These are phyloP conservation scores for Holothuria leucospilota DNA, from an alignment of 53 echinoderm and acorn worm species.

Conservation along the genomic window DNA sequence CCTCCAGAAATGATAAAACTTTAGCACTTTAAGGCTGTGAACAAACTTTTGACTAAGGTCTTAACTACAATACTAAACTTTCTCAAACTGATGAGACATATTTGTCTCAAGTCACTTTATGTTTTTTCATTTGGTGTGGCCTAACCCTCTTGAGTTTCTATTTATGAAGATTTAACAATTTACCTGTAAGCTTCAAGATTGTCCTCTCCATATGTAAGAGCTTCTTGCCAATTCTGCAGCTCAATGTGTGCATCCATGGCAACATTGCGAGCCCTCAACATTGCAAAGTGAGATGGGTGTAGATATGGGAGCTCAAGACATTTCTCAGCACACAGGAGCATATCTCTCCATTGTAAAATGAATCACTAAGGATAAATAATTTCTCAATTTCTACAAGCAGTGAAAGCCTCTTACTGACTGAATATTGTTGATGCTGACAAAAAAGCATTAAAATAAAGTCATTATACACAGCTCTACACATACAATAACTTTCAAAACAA, in stretches of 20 bases:
- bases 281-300: constrained; percentile 60
- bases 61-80: too few species aligned
- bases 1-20: too few species aligned
- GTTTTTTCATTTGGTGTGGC: too few species aligned
- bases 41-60: too few species aligned
- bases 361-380: background rate
- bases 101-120: too few species aligned
- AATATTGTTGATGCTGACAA: too few species aligned
- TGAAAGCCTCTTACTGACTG: background rate
- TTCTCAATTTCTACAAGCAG: background rate
- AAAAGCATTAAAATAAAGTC: too few species aligned
- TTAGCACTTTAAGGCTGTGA: too few species aligned
- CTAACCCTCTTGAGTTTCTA: background rate
- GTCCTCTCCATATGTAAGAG: constrained; percentile 63
- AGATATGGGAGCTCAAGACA: constrained; percentile 27
- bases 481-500: too few species aligned
- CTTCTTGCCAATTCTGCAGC: constrained; percentile 67
- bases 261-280: constrained; percentile 58
- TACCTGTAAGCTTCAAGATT: constrained; percentile 65
- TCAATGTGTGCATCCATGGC: constrained; percentile 80
- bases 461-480: too few species aligned
- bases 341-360: constrained; percentile 54
- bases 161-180: background rate
- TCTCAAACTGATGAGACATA: too few species aligned
- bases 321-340: constrained; percentile 58